phyloP scores from a whole-genome alignment of 2,797 vertebrate genomes.

The Sebastes steindachneri region DNA sequence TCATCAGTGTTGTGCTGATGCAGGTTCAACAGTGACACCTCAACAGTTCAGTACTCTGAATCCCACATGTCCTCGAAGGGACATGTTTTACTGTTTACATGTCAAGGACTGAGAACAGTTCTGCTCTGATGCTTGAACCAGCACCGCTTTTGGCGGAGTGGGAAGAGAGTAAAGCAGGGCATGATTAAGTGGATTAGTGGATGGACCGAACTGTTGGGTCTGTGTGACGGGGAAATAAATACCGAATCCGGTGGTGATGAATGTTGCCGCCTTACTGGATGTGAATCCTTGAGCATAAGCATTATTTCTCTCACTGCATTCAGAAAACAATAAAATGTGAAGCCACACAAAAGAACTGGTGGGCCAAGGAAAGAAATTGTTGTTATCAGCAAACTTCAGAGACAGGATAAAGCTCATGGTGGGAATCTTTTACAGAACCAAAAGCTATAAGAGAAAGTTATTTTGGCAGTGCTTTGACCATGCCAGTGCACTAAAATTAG shows the following conservation, averaged over 20 bases:
- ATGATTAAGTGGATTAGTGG: slow-evolving; percentile 15
- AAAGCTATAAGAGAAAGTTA: neutral
- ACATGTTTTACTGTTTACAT: neutral
- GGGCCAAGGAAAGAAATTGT: neutral
- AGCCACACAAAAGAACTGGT: slow-evolving; percentile 1
- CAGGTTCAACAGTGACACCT: neutral
- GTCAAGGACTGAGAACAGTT: neutral
- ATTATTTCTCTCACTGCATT: slow-evolving; percentile 11
- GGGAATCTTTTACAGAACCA: neutral
- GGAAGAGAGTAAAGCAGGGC: slow-evolving; percentile 9
- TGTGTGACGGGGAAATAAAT: slow-evolving; percentile 10
- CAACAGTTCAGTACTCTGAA: neutral
- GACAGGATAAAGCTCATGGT: neutral
- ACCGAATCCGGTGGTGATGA: slow-evolving; percentile 6
- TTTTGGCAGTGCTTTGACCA: neutral
- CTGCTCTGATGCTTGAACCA: neutral
- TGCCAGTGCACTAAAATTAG: neutral
- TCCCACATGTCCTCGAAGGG: neutral
- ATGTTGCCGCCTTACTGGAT: neutral
- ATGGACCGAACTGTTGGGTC: slow-evolving; percentile 1
- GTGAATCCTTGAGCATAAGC: slow-evolving; percentile 8
- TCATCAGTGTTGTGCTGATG: neutral
- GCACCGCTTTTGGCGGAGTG: neutral
- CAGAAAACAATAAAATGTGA: slow-evolving; percentile 17
- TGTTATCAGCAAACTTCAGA: slow-evolving; percentile 36